These are phyloP conservation scores for Lagocephalus sceleratus DNA, from an alignment of 2,797 vertebrate genomes.

Conservation along the genomic window DNA sequence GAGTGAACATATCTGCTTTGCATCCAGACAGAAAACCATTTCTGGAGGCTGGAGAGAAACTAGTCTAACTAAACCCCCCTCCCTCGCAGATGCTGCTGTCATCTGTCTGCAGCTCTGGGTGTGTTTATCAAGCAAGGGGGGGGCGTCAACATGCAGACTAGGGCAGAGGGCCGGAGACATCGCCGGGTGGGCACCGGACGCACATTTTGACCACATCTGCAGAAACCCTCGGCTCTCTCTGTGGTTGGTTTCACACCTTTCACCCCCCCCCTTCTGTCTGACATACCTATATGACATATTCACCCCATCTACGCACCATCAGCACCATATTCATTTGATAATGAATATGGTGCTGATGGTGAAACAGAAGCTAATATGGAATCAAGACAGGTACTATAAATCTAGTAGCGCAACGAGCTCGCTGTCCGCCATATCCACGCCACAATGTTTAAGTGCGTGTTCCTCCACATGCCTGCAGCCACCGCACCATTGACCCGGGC, in stretches of 20 bases:
- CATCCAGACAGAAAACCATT: slow-evolving; percentile 33
- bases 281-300: too few relatives aligned
- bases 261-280: not conserved
- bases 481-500: slow-evolving; percentile 48
- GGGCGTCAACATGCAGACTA: slow-evolving; percentile 20
- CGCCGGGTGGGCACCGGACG: slow-evolving; percentile 2
- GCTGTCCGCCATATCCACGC: slow-evolving; percentile 2
- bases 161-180: slow-evolving; percentile 8
- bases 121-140: slow-evolving; percentile 12
- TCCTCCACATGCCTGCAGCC: slow-evolving; percentile 36
- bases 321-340: too few relatives aligned
- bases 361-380: too few relatives aligned
- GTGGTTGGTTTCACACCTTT: slow-evolving; percentile 4
- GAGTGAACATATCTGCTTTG: slow-evolving; percentile 24
- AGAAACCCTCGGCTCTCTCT: slow-evolving; percentile 18
- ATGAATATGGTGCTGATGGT: too few relatives aligned
- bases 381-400: too few relatives aligned
- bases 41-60: slow-evolving; percentile 31
- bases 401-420: not conserved
- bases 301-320: too few relatives aligned
- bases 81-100: slow-evolving; percentile 38
- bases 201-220: slow-evolving; percentile 23
- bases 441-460: not conserved
- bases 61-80: slow-evolving; percentile 28
- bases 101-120: slow-evolving; percentile 46